A percentile compares a stretch with the other conserved stretches of the same genome.
These are phyloP conservation scores for Typhlomys cinereus DNA, from an alignment of 2,113 vertebrate genomes.

Conservation along the genomic window DNA sequence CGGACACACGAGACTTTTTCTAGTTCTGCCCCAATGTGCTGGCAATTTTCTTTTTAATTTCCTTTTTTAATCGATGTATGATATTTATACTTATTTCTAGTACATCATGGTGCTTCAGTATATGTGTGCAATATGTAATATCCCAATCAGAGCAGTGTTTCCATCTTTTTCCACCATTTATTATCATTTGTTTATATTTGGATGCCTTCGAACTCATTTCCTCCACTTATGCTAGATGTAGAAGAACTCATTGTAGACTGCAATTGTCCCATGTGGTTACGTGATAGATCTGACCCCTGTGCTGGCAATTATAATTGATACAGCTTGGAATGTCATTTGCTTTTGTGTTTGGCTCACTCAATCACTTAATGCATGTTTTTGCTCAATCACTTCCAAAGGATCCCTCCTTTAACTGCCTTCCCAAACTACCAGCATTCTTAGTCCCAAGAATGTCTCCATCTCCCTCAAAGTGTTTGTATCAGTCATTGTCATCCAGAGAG, in stretches of 20 bases:
- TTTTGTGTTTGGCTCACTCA: background rate
- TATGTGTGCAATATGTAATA: no score
- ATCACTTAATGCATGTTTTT: background rate
- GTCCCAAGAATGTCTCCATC: background rate
- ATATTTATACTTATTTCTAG: background rate
- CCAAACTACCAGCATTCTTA: background rate
- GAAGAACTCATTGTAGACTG: background rate
- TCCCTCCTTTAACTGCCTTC: background rate
- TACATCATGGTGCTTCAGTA: no score
- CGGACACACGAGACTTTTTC: background rate
- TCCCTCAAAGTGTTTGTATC: background rate
- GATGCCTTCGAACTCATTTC: background rate
- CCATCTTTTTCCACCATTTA: background rate
- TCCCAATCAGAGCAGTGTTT: background rate
- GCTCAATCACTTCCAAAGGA: background rate
- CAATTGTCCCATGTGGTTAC: background rate
- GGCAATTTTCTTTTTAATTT: no score
- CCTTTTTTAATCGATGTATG: background rate
- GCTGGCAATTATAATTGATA: background rate
- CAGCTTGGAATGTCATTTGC: background rate
- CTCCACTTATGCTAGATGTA: background rate
- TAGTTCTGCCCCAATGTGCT: accelerated
- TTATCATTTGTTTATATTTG: background rate
- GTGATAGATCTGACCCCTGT: background rate
- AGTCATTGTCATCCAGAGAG: background rate